phyloP scores from a whole-genome alignment of 2,113 vertebrate genomes.

The Piaya cayana region DNA sequence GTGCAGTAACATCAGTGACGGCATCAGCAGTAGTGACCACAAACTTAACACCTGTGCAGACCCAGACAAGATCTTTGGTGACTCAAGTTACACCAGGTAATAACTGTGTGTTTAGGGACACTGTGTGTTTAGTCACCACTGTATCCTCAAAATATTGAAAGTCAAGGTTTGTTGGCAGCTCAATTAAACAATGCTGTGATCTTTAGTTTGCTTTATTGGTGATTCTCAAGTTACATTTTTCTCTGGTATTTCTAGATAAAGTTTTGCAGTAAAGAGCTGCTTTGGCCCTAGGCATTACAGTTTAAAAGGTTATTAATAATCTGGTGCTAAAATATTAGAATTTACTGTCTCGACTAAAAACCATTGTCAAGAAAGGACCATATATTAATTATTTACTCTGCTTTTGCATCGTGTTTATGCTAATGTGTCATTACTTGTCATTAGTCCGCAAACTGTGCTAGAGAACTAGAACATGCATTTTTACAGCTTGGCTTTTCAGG shows the following conservation, averaged over 20 bases:
- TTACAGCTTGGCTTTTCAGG: not conserved
- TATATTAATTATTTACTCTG: not conserved
- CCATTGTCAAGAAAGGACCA: not conserved
- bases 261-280: not conserved
- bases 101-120: not conserved
- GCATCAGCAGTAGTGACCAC: slow-evolving; percentile 86
- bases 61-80: slow-evolving; percentile 83
- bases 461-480: not conserved
- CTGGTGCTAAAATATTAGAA: not conserved
- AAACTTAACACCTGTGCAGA: slow-evolving; percentile 83
- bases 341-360: not conserved
- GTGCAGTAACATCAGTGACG: slow-evolving; percentile 84
- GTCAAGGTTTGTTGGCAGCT: not conserved
- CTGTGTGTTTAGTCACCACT: accelerated
- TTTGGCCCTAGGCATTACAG: not conserved
- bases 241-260: not conserved
- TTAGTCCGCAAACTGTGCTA: not conserved
- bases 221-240: not conserved
- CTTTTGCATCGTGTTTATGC: not conserved
- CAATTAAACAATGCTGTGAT: not conserved
- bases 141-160: accelerated
- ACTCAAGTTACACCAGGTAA: slow-evolving; percentile 85
- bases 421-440: not conserved
- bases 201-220: not conserved
- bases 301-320: not conserved